Evolutionary conservation across 1,140 invertebrate species (phyloP).

Genomic region (Micrasema minimum): DNA sequence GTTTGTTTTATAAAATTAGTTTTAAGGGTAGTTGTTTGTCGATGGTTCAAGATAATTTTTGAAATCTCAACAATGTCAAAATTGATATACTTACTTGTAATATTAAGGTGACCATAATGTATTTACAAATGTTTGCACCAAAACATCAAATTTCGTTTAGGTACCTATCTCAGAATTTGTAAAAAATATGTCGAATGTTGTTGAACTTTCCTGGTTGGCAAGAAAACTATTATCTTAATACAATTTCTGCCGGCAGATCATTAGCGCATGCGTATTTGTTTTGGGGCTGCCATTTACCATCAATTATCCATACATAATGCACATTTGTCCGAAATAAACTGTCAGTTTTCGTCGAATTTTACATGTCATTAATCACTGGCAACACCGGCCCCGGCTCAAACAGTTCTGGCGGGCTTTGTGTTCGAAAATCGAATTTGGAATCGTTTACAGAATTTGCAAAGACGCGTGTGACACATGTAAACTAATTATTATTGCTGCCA

Average conservation of each 20-base stretch:
- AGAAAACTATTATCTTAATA: constrained; percentile 12
- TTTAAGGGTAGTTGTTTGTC: too few relatives aligned
- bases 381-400: not conserved
- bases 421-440: constrained; percentile 27
- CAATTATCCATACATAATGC: constrained; percentile 41
- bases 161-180: too few relatives aligned
- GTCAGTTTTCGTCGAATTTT: constrained; percentile 38
- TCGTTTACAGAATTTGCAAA: constrained; percentile 3
- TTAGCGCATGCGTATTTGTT: constrained; percentile 48
- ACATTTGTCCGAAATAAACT: constrained; percentile 42
- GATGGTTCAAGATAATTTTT: too few relatives aligned
- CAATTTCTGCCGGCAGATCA: constrained; percentile 37
- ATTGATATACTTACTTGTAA: too few relatives aligned
- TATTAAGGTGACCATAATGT: too few relatives aligned
- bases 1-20: too few relatives aligned
- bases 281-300: constrained; percentile 35
- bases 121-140: too few relatives aligned
- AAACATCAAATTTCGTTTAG: too few relatives aligned
- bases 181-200: too few relatives aligned
- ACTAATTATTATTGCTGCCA: constrained; percentile 13
- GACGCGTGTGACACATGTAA: constrained; percentile 34
- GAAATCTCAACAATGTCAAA: too few relatives aligned
- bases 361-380: constrained; percentile 42
- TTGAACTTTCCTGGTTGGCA: not conserved
- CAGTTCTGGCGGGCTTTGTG: constrained; percentile 26